Base-by-base conservation (phyloP, 2,797 vertebrate species). In the Protosalanx chinensis region DNA sequence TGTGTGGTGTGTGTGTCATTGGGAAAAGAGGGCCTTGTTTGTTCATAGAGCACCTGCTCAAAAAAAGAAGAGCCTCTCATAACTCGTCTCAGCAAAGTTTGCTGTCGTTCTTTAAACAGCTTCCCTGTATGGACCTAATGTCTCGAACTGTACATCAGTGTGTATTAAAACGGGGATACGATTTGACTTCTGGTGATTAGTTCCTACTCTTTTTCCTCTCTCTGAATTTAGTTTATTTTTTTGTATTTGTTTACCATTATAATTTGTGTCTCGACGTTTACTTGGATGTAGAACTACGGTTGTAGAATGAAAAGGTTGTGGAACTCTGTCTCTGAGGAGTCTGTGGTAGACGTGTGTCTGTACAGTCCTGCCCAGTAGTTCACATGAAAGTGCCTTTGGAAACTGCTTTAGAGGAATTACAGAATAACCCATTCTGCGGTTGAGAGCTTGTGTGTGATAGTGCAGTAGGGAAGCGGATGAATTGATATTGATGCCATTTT, bases 361-460 rank as follows among this genome's bases (percentile, higher is more conserved):
- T 83, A 81, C 73, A 76, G 76, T 76, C 81, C 75, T 80, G 71
- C 61, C 72, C 74, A 73, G 74, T 86, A 83, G 84, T 95, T 96
- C 94, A 95, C 88, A 94, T 96, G 94, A 94, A 99, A 98, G 98
- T 98, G 97, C 98, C 97, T 99, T 98, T 95, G 92, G 92, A 92
- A 91, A 83, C 87, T 81, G 77, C 93, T 94, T 94, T 95, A 94
- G 94, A 94, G 92, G 92, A 95, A 91, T 92, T 93, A 91, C 88
- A 93, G 90, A 92, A 90, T 93, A 91, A 93, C 88, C 91, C 87
- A 85, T 90, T 89, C 90, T 89, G 88, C 82, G 76, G 70, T 80
- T 80, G 80, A 74, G 76, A 80, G 73, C 69, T 75, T 73, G 75
- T 87, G 79, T 84, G 65, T 79, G 74, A 63, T 82, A 81, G 81